phyloP scores from a whole-genome alignment of 2,888 invertebrate species.

The Stenolophus ochropezus region DNA sequence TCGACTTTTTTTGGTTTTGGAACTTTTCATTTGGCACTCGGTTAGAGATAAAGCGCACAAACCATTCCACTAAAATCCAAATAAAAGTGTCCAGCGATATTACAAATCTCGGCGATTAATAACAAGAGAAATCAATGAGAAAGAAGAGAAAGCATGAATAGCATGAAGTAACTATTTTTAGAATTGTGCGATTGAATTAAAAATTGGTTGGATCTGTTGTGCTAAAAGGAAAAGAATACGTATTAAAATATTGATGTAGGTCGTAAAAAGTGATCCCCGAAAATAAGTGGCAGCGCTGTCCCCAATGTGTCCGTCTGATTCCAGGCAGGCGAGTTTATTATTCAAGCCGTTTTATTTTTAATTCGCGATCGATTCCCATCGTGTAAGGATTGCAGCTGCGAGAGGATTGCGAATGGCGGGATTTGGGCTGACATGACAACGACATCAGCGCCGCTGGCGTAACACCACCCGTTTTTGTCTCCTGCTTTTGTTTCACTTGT shows the following conservation, averaged over 20 bases:
- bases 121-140: too few relatives aligned
- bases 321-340: conserved; percentile 12
- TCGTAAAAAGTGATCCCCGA: neutral
- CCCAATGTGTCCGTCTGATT: neutral
- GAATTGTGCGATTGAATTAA: too few relatives aligned
- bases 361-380: conserved; percentile 21
- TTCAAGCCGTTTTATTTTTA: conserved; percentile 41
- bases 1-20: too few relatives aligned
- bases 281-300: neutral
- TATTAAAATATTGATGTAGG: neutral
- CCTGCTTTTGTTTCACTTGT: neutral
- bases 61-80: too few relatives aligned
- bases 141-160: too few relatives aligned
- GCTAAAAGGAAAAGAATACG: too few relatives aligned
- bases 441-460: neutral
- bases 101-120: too few relatives aligned
- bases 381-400: neutral
- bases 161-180: too few relatives aligned
- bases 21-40: too few relatives aligned
- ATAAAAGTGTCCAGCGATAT: too few relatives aligned
- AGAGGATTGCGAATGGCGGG: neutral
- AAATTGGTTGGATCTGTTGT: too few relatives aligned
- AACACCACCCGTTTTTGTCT: neutral
- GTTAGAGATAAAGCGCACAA: too few relatives aligned
- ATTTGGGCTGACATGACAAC: neutral